These are phyloP conservation scores for Xestia sexstrigata DNA, from an alignment of 2,888 invertebrate genomes.

Conservation along the genomic window DNA sequence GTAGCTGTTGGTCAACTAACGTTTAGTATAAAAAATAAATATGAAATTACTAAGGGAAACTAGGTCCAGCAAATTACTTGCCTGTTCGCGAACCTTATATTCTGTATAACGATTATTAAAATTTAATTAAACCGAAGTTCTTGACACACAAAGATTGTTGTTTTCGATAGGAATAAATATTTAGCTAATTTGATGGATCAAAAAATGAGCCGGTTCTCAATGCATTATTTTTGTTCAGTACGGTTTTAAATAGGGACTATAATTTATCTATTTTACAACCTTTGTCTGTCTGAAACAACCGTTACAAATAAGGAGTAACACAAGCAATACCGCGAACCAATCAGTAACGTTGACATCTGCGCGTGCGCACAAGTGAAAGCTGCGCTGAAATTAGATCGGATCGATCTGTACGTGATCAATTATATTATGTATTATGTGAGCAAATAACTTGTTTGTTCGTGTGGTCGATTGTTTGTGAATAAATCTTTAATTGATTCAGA, in stretches of 20 bases:
- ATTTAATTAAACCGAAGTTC: not conserved
- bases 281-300: not conserved
- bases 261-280: not conserved
- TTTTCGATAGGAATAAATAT: not conserved
- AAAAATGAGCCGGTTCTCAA: not conserved
- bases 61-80: no score
- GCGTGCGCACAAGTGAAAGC: constrained; percentile 61
- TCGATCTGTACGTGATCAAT: constrained; percentile 29
- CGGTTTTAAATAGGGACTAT: not conserved
- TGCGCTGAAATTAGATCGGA: constrained; percentile 43
- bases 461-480: constrained; percentile 24
- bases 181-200: no score
- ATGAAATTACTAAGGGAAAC: no score
- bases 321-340: constrained; percentile 39
- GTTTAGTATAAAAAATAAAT: not conserved
- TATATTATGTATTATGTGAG: constrained; percentile 12
- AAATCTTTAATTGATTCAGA: constrained; percentile 10
- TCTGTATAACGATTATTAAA: no score
- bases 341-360: constrained; percentile 42
- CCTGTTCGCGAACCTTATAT: not conserved
- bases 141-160: not conserved
- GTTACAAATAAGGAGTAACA: not conserved
- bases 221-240: not conserved
- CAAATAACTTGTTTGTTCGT: constrained; percentile 30
- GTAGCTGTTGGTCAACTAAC: not conserved